Evolutionary conservation across 1,140 invertebrate species (phyloP).

Genomic region (Zaprionus ornatus): DNA sequence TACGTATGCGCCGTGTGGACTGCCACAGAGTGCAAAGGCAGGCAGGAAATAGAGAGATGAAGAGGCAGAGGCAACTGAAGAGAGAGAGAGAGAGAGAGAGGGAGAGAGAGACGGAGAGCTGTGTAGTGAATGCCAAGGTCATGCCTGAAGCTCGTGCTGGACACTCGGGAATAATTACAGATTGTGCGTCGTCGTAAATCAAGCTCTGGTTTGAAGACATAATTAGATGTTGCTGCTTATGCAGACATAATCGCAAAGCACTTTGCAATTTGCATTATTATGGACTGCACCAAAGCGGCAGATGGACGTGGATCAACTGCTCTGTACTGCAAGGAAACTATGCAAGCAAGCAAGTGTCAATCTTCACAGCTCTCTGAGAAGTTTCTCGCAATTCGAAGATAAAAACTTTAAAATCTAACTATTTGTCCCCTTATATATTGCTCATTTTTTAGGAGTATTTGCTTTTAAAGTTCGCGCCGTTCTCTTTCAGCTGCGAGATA

Average conservation of each 20-base stretch:
- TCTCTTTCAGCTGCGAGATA: constrained; percentile 10
- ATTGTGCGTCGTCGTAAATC: not conserved
- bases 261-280: not conserved
- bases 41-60: not conserved
- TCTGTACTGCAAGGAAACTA: not conserved
- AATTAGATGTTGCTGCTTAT: constrained; percentile 1
- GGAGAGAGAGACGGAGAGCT: not conserved
- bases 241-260: not conserved
- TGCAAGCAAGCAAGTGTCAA: not conserved
- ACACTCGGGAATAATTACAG: constrained; percentile 16
- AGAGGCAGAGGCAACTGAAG: not conserved
- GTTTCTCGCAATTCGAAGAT: not conserved
- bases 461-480: constrained; percentile 4
- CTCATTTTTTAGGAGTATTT: constrained; percentile 20
- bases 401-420: not conserved
- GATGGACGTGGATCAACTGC: too few species aligned
- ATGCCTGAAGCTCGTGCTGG: not conserved
- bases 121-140: constrained; percentile 23
- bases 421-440: constrained; percentile 25
- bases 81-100: not conserved
- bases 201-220: not conserved
- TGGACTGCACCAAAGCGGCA: not conserved
- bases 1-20: constrained; percentile 15
- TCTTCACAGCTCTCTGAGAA: not conserved
- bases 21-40: not conserved